Base-by-base conservation (phyloP, 2,113 vertebrate genomes). In the Anthoscopus minutus region DNA sequence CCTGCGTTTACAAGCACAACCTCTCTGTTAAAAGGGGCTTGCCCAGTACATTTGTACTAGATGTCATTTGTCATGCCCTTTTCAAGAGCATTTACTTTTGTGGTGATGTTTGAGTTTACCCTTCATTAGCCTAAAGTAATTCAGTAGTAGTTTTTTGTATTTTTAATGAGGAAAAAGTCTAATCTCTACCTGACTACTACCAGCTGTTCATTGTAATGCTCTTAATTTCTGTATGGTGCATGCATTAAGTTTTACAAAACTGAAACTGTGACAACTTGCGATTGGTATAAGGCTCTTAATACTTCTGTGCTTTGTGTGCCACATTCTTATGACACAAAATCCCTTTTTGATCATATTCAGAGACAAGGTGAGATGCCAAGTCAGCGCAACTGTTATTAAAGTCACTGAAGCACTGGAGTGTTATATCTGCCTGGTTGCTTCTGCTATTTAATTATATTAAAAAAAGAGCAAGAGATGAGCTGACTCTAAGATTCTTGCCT, bases 221-320 rank as follows among this genome's bases (percentile, higher is more conserved):
- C 5, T 71, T 69, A 11, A 79, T 82, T 87, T 87, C 37, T 57
- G 4, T 30, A 3, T 57, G 33, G 37, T 72, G 11, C 12, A 6
- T 20, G 24, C 3, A 27, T 0, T 73, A 54, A 58, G 15, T 82
- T 89, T 65, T 58, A 17, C 47, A 58, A 23, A 90, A 74, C 20
- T 65, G 37, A 50, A 67, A 62, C 27, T 0, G 0, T 42, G 47
- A n/a, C 53, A 78, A 38, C 27, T 30, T 1, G 1, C 54, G 60
- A 48, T 85, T 57, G 48, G 9, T n/a, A 7, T 33, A 38, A 65
- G 57, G 13, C 35, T 56, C 27, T 69, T 60, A 18, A 3, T n/a
- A 66, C 40, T 45, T 57, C 7, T 9, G 67, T 60, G 33, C 81
- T 73, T 60, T 81, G 16, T 60, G 22, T 38, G 37, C 88, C 9